Evolutionary conservation across 2,113 vertebrate species (phyloP), one percentile per base, ranked within the genome.

Genomic region (Nothobranchius kuhntae): DNA sequence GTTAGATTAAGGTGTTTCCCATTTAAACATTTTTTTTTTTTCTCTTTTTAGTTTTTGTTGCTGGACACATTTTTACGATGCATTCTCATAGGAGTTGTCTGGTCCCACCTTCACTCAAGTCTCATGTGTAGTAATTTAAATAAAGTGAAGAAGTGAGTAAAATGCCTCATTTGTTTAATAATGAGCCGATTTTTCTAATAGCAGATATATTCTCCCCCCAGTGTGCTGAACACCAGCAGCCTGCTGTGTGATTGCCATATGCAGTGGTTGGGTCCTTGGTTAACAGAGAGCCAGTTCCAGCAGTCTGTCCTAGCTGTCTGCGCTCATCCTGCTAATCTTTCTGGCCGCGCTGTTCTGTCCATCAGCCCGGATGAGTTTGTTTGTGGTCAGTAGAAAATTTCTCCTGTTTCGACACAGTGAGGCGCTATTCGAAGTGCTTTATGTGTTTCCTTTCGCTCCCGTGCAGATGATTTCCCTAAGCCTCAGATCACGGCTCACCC

Each of bases 211-310:
- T 55, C 30, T 86, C 9, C 72, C 35, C 52, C 55, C 91, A 99
- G 98, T 77, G 88, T 95, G 70, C 92, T 99, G 84, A 99, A 99
- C 87, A 96, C 96, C 0, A 98, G 96, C 6, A 98, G 96, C 76
- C 94, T 99, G 80, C 90, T 99, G 83, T 99, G 98, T 57, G 98
- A 99, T 90, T 99, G 98, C 85, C 96, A 98, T 62, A 91, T 99
- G 84, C 96, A 96, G 89, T 98, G 97, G 97, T 85, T 99, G 50
- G 94, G 95, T 1, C 94, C 93, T 40, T 99, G 96, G 97, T 89
- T 98, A 90, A 91, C 86, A 1, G 95, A 95, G 92, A 93, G 69
- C 91, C 93, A 38, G 48, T 96, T 98, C 69, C 93, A 95, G 76
- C 87, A 81, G 53, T 94, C 95, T 54, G 93, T 97, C 30, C 94